Evolutionary conservation across 64 coral and sea anemone species (phyloP).

Genomic region (Actinia equina): DNA sequence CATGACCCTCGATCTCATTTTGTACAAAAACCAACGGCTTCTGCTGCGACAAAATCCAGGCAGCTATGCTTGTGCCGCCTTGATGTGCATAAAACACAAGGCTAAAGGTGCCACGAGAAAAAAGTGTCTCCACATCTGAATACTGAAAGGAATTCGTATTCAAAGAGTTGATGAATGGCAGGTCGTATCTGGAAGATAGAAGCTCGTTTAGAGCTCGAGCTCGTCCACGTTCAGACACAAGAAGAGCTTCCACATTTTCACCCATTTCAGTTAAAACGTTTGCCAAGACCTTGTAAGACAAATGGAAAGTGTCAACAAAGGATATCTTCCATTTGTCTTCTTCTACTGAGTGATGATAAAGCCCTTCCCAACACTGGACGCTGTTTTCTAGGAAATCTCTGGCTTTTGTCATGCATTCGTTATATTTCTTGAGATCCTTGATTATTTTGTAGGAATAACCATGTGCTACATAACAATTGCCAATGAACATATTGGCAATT

Average conservation of each 20-base stretch:
- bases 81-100: no score
- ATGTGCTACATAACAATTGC: not conserved
- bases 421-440: not conserved
- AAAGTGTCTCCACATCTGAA: no score
- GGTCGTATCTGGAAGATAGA: not conserved
- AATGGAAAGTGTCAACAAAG: not conserved
- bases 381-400: not conserved
- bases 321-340: not conserved
- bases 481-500: not conserved
- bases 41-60: no score
- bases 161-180: not conserved
- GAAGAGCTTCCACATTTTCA: not conserved
- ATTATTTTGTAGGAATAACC: not conserved
- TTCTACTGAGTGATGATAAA: not conserved
- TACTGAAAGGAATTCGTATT: no score
- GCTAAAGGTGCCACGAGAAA: no score
- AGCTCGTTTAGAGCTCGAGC: not conserved
- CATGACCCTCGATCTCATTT: no score
- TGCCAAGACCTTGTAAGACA: not conserved
- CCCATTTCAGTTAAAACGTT: not conserved
- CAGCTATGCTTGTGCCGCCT: no score
- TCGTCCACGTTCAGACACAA: not conserved
- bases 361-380: not conserved
- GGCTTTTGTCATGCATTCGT: not conserved
- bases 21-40: no score